Evolutionary conservation across 2,888 invertebrate species (phyloP), one percentile per base, ranked within the genome.

Genomic region (Sesia apiformis): DNA sequence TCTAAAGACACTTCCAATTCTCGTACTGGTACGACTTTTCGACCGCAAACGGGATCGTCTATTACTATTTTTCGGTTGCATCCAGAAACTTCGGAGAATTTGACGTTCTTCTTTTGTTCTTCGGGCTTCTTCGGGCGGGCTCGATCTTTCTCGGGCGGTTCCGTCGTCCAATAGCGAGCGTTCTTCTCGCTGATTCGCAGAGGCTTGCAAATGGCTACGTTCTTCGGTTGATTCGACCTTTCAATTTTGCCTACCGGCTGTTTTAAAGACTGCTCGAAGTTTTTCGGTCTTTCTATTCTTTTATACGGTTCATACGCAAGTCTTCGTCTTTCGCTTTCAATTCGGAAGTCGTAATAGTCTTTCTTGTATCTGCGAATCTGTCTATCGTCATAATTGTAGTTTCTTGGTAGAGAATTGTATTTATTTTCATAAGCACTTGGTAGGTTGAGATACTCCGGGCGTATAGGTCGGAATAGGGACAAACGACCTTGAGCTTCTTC

Each of bases 61-160:
- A 90, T 81, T 0, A 90, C 73, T 78, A 88, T 90, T 62, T 89
- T 90, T 7, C 88, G 69, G 53, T 79, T 84, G 49, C 87, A 88
- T 3, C 87, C 88, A 0, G 89, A 88, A 1, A 89, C 89, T 73
- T 90, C 90, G 0, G 90, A 90, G 61, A 90, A 90, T 62, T 89
- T 90, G 0, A 90, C 90, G 56, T 84, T 90, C 65, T 90, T 90
- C 61, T 90, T 90, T 0, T 69, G 68, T 53, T 90, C 90, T 3
- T 86, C 89, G 52, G 72, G 53, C 51, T 73, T 81, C 58, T 75
- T 86, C 53, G 74, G 72, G 39, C 78, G 76, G 0, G 66, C 55
- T 56, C 71, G 76, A 55, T 67, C 67, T 3, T 69, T 71, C 38
- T 81, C 81, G 41, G 84, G 80, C 0, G 67, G 65, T 42, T 88